A percentile compares a stretch with the other conserved stretches of the same genome.
Evolutionary conservation across 1,140 invertebrate genomes (phyloP).

Genomic region (Drosophila truncata): DNA sequence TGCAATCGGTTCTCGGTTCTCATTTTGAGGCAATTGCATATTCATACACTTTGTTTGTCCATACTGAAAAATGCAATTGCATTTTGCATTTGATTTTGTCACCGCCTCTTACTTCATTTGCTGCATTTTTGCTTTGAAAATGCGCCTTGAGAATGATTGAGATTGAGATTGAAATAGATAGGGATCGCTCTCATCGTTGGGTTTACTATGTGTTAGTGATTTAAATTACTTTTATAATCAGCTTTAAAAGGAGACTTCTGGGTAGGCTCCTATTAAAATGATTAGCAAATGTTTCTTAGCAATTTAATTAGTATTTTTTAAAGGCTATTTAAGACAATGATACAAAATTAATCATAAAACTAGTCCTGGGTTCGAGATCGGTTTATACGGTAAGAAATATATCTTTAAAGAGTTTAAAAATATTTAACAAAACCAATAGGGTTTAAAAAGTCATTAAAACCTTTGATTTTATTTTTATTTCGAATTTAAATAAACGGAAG

Average conservation of each 20-base stretch:
- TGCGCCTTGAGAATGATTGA: conserved; percentile 6
- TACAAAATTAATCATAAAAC: not conserved
- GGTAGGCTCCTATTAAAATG: conserved; percentile 10
- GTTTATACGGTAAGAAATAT: not conserved
- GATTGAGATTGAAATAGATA: not conserved
- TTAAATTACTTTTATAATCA: conserved; percentile 13
- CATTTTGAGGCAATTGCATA: conserved; percentile 32
- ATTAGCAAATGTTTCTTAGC: not conserved
- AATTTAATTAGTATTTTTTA: not conserved
- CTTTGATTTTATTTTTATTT: not conserved
- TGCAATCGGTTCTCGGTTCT: conserved; percentile 26
- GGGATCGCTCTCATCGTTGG: not conserved
- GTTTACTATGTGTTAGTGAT: not conserved
- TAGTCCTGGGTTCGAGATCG: not conserved
- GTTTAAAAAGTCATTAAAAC: not conserved
- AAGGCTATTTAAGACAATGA: not conserved
- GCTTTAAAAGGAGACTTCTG: not conserved
- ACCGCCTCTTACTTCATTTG: conserved; percentile 14
- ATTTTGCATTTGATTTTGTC: conserved; percentile 62
- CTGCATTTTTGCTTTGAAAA: conserved; percentile 19
- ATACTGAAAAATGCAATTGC: conserved; percentile 38
- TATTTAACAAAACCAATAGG: not conserved
- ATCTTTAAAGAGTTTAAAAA: not conserved
- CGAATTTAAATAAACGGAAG: conserved; percentile 16
- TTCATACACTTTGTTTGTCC: conserved; percentile 64